A percentile compares a stretch with the other conserved stretches of the same genome.
Conservation (phyloP, 64 coral and sea anemone genomes). For the Catalaphyllia jardinei region DNA sequence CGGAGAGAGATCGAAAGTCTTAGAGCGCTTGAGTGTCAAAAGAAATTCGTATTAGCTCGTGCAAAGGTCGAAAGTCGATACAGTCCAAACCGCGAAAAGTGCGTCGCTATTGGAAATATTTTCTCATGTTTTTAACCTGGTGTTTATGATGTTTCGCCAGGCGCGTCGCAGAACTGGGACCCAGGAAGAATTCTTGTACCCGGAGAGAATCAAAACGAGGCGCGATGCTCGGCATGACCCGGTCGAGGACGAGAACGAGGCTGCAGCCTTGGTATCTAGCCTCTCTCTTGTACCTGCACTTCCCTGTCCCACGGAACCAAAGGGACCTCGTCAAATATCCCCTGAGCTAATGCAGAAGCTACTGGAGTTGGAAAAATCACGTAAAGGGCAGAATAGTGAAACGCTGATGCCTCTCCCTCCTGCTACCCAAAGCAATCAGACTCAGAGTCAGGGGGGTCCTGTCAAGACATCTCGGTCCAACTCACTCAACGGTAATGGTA, state of each 20-base stretch:
- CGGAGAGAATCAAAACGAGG: slow-evolving; percentile 68
- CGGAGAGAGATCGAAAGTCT: too few species aligned
- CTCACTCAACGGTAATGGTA: slow-evolving; percentile 6
- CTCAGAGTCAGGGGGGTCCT: background rate
- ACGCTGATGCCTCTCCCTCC: slow-evolving; percentile 59
- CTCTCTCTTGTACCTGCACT: slow-evolving; percentile 29
- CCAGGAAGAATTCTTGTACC: slow-evolving; percentile 94
- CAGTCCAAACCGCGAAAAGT: background rate
- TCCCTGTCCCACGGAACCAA: slow-evolving; percentile 1
- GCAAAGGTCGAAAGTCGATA: background rate
- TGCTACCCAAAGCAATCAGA: slow-evolving; percentile 9
- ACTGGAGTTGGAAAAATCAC: slow-evolving; percentile 87
- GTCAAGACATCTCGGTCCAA: slow-evolving; percentile 42
- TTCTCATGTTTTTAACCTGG: too few species aligned
- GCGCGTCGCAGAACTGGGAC: slow-evolving; percentile 87
- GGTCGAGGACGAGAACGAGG: slow-evolving; percentile 44
- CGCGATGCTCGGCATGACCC: slow-evolving; percentile 33
- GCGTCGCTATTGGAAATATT: too few species aligned
- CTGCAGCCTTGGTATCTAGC: slow-evolving; percentile 29
- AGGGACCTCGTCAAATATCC: slow-evolving; percentile 67
- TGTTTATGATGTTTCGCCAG: slow-evolving; percentile 16
- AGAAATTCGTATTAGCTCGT: too few species aligned
- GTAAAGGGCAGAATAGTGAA: slow-evolving; percentile 62
- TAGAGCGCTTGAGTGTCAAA: too few species aligned
- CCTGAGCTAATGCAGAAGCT: slow-evolving; percentile 98